Evolutionary conservation across 2,113 vertebrate genomes (phyloP).

Genomic region (Lota lota): DNA sequence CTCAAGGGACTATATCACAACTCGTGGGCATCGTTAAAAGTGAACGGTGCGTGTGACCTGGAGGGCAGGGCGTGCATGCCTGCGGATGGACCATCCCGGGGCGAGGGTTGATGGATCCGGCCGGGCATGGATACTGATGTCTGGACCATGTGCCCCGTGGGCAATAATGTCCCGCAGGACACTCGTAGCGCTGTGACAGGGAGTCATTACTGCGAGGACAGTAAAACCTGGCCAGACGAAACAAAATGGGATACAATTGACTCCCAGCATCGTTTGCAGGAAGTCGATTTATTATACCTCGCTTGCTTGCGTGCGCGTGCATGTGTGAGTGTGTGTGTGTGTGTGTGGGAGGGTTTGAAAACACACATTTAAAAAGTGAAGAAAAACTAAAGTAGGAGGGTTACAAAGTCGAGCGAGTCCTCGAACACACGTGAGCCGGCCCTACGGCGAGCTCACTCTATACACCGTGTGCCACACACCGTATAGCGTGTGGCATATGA

Average conservation of each 20-base stretch:
- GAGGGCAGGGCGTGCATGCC: conserved; percentile 80
- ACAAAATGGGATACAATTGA: conserved; percentile 19
- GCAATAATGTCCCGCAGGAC: conserved; percentile 84
- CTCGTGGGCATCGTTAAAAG: neutral
- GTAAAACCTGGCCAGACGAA: conserved; percentile 77
- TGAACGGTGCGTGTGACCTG: conserved; percentile 72
- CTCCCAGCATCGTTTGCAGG: neutral
- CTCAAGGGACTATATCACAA: neutral
- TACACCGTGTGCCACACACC: too few relatives aligned
- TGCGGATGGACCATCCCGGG: conserved; percentile 56
- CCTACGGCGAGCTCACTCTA: too few relatives aligned
- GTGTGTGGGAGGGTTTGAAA: neutral
- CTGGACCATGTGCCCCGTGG: conserved; percentile 73
- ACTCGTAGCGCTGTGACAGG: conserved; percentile 64
- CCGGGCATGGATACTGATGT: conserved; percentile 83
- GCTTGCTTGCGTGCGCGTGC: neutral
- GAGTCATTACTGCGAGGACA: conserved; percentile 78
- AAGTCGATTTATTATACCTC: neutral
- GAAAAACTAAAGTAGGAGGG: too few relatives aligned
- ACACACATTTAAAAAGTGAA: too few relatives aligned
- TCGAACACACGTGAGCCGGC: too few relatives aligned
- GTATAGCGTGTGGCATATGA: too few relatives aligned
- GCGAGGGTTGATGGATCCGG: conserved; percentile 79
- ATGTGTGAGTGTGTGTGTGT: neutral
- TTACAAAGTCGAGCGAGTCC: too few relatives aligned